phyloP scores from a whole-genome alignment of 2,888 invertebrate species.

The Desoria tigrina region DNA sequence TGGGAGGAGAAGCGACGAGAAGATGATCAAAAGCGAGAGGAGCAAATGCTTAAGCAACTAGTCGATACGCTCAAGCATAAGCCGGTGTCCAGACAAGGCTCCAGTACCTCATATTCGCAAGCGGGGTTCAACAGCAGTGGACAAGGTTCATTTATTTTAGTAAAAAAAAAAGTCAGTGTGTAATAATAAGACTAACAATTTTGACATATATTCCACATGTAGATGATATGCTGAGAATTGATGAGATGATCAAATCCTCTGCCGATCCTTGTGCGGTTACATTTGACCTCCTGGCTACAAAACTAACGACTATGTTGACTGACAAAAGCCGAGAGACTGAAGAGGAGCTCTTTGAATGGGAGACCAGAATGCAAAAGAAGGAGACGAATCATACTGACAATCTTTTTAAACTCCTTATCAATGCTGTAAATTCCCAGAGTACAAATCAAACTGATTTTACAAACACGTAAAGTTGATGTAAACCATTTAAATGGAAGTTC shows the following conservation, averaged over 20 bases:
- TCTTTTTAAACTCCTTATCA: conserved; percentile 23
- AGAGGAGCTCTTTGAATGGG: conserved; percentile 25
- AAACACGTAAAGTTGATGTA: too few relatives aligned
- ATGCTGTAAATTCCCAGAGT: conserved; percentile 21
- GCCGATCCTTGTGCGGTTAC: conserved; percentile 28
- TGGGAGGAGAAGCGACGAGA: conserved; percentile 28
- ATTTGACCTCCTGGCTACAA: conserved; percentile 28
- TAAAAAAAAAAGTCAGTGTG: too few relatives aligned
- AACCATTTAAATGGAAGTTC: too few relatives aligned
- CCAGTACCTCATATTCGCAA: too few relatives aligned
- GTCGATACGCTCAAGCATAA: conserved; percentile 9
- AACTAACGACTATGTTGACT: conserved; percentile 11
- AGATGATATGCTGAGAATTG: neutral
- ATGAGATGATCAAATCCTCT: conserved; percentile 12
- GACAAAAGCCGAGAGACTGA: conserved; percentile 24
- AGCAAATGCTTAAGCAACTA: conserved; percentile 16
- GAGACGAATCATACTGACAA: conserved; percentile 26
- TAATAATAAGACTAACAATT: too few relatives aligned
- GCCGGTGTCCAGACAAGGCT: too few relatives aligned
- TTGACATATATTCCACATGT: too few relatives aligned
- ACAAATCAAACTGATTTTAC: too few relatives aligned
- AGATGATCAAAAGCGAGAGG: conserved; percentile 27
- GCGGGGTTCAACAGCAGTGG: too few relatives aligned
- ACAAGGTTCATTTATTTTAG: too few relatives aligned
- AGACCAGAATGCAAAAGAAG: conserved; percentile 24